Conservation (phyloP, 2,888 invertebrate genomes). For the Dione juno region DNA sequence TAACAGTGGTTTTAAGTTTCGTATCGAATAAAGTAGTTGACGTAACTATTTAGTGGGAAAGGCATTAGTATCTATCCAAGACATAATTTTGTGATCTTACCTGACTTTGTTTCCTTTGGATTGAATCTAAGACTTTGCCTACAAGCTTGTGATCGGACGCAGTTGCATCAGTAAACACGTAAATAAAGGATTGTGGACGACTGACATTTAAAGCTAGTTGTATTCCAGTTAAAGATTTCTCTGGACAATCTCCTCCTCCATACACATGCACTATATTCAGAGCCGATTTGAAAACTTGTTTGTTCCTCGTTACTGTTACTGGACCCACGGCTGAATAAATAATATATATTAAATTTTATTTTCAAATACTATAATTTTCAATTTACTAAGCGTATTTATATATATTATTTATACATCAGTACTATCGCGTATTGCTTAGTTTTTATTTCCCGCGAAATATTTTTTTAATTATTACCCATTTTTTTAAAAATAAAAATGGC, state of each 20-base stretch:
- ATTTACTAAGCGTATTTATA: too few species aligned
- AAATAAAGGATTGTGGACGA: slow-evolving; percentile 87
- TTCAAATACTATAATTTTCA: neutral
- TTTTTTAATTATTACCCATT: too few species aligned
- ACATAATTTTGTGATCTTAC: slow-evolving; percentile 63
- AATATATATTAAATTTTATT: neutral
- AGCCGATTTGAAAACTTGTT: slow-evolving; percentile 82
- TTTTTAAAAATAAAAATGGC: too few species aligned
- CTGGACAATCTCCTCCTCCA: slow-evolving; percentile 90
- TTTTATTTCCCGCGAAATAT: too few species aligned
- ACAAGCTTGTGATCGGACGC: slow-evolving; percentile 86
- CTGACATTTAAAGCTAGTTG: slow-evolving; percentile 85
- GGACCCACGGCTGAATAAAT: slow-evolving; percentile 84
- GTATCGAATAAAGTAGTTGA: too few species aligned
- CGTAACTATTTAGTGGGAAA: too few species aligned
- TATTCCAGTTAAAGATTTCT: slow-evolving; percentile 87
- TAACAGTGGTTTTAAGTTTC: too few species aligned
- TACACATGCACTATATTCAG: slow-evolving; percentile 83
- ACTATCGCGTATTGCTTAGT: too few species aligned
- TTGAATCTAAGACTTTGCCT: slow-evolving; percentile 85
- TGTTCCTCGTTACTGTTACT: slow-evolving; percentile 85
- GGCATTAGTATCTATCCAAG: too few species aligned
- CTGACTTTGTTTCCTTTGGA: slow-evolving; percentile 89
- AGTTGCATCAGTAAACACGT: slow-evolving; percentile 90
- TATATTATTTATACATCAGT: too few species aligned